Evolutionary conservation across 2,113 vertebrate species (phyloP).

Genomic region (Formicarius rufipectus): DNA sequence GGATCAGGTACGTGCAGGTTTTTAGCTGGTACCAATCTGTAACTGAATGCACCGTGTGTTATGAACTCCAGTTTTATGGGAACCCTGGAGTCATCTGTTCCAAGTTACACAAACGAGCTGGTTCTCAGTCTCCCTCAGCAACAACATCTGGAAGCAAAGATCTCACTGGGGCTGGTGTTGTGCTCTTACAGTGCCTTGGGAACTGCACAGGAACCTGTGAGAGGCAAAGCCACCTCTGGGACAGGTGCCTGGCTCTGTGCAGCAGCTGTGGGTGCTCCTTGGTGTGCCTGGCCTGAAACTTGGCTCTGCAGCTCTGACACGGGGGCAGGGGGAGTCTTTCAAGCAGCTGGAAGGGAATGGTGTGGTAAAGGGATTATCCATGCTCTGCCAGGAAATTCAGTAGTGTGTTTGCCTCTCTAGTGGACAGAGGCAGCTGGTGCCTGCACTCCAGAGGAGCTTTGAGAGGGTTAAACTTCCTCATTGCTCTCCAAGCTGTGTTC

Average conservation of each 20-base stretch:
- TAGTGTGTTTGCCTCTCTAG: rapidly evolving
- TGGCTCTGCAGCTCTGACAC: neutral
- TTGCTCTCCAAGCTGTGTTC: neutral
- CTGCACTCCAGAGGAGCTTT: neutral
- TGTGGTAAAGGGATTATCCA: rapidly evolving
- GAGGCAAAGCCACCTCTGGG: neutral
- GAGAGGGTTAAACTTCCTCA: rapidly evolving
- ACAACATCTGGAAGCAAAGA: neutral
- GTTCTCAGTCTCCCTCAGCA: neutral
- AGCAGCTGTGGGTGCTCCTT: neutral
- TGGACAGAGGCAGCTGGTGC: neutral
- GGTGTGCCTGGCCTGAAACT: neutral
- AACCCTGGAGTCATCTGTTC: neutral
- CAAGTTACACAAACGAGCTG: neutral
- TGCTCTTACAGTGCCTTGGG: rapidly evolving
- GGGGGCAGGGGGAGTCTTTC: neutral
- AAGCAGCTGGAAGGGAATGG: neutral
- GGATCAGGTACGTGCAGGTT: rapidly evolving
- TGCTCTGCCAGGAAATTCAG: neutral
- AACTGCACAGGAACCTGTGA: neutral
- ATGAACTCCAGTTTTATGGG: neutral
- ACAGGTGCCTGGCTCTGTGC: no score
- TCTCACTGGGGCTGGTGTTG: rapidly evolving
- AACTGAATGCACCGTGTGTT: neutral
- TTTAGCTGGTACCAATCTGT: neutral